Evolutionary conservation across 2,888 invertebrate genomes (phyloP).

Genomic region (Cantharis flavilabris): DNA sequence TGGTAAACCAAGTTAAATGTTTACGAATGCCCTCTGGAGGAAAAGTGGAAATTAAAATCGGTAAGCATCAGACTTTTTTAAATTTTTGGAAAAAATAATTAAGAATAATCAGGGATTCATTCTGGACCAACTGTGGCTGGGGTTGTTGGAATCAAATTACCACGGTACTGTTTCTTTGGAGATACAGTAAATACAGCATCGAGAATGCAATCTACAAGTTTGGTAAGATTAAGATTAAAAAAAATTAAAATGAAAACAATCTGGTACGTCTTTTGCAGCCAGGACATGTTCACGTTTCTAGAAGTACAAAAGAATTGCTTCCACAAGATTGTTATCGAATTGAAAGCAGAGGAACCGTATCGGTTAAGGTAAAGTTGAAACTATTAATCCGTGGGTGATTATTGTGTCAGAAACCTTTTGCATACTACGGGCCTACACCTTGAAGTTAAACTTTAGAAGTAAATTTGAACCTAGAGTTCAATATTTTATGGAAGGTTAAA

Average conservation of each 20-base stretch:
- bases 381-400: constrained; percentile 5
- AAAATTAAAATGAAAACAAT: not conserved
- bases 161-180: constrained; percentile 87
- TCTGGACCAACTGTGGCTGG: constrained; percentile 89
- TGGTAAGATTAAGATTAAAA: constrained; percentile 56
- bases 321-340: constrained; percentile 68
- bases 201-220: constrained; percentile 78
- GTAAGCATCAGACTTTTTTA: constrained; percentile 47
- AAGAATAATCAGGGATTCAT: constrained; percentile 68
- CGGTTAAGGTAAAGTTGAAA: constrained; percentile 69
- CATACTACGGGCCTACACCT: not conserved
- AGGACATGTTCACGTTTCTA: constrained; percentile 78
- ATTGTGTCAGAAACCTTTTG: constrained; percentile 7
- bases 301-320: constrained; percentile 69
- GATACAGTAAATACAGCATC: constrained; percentile 92
- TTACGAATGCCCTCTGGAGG: constrained; percentile 65
- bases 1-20: constrained; percentile 70
- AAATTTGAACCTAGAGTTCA: not conserved
- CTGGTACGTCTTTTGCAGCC: constrained; percentile 56
- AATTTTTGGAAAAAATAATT: not conserved
- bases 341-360: constrained; percentile 74
- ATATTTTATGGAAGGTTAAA: not conserved
- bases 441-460: not conserved
- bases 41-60: constrained; percentile 67
- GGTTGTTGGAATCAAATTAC: constrained; percentile 82